Percentiles rank a stretch among this genome's conserved stretches.
These are phyloP conservation scores for Sinocyclocheilus anshuiensis DNA, from an alignment of 2,113 vertebrate species.

Conservation along the genomic window DNA sequence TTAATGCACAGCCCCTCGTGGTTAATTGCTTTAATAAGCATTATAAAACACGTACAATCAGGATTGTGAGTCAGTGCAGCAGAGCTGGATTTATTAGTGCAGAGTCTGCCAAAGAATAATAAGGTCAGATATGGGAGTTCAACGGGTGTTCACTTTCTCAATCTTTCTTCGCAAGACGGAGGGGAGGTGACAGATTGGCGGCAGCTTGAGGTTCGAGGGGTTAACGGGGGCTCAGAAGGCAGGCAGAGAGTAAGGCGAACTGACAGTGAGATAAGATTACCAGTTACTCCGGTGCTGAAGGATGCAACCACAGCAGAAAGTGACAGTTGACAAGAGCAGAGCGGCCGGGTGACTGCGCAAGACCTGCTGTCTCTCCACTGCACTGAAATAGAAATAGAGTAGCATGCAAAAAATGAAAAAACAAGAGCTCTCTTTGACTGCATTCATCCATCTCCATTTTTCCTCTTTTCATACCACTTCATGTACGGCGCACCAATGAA, in stretches of 20 bases:
- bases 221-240: constrained; percentile 46
- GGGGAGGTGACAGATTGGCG: constrained; percentile 13
- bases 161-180: background rate
- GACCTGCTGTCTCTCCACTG: background rate
- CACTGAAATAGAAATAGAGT: constrained; percentile 11
- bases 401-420: background rate
- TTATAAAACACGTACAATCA: background rate
- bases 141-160: background rate
- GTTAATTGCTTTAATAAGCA: constrained; percentile 9
- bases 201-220: constrained; percentile 36
- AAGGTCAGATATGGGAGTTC: constrained; percentile 16
- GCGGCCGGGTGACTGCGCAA: constrained; percentile 33
- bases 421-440: too few species aligned
- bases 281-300: constrained; percentile 63
- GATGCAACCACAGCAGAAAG: constrained; percentile 62
- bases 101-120: constrained; percentile 21
- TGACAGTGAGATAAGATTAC: constrained; percentile 70
- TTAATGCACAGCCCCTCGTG: background rate
- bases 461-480: background rate
- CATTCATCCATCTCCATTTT: background rate
- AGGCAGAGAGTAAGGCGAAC: constrained; percentile 61
- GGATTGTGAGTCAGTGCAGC: background rate
- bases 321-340: constrained; percentile 65
- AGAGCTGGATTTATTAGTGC: background rate
- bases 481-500: background rate